Base-by-base conservation (phyloP, 1,140 invertebrate species). In the Steinernema feltiae region DNA sequence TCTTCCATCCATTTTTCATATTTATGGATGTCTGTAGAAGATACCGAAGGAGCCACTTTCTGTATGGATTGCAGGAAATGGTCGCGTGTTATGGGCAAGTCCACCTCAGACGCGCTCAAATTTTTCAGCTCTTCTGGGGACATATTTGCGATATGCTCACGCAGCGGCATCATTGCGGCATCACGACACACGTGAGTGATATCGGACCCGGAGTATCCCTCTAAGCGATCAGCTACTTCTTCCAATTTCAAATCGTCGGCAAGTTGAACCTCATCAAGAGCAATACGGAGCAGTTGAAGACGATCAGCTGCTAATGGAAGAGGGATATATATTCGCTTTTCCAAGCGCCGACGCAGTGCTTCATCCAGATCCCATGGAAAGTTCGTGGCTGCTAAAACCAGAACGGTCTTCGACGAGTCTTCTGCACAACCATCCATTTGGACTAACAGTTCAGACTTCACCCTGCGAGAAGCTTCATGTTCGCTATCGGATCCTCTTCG, bases 321-420 rank as follows among this genome's bases (percentile, higher is more conserved):
- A n/a, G 97, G 95, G 87, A 99, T 99, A 88, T 99, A 99, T 84
- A 99, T 98, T 79, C 97, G 90, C 89, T 99, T 99, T 87, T 99
- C 97, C 18, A 99, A 89, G 79, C 97, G 90, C 72, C 97, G 90
- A 48, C 95, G 89, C 24, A 99, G 88, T 30, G 97, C 97, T 88
- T 99, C 97, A 87, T 99, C 97, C 77, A 99, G 93, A 86, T 99
- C 96, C 97, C 96, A 99, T 1, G 97, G 97, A 87, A 98, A 98
- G 89, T 99, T 99, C 0, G 97, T 99, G 12, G 97, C 97, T 7
- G 96, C 97, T 79, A 99, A 88, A 30, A 99, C 95, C 93, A 99
- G 97, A 0, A 99, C 94, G 21, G 95, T 91, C 89, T 93, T 91
- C n/a, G 87, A 82, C 32, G 31, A 73, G 32, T 84, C 80, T n/a